phyloP scores from a whole-genome alignment of 2,888 invertebrate genomes.

The Parthenolecanium corni region DNA sequence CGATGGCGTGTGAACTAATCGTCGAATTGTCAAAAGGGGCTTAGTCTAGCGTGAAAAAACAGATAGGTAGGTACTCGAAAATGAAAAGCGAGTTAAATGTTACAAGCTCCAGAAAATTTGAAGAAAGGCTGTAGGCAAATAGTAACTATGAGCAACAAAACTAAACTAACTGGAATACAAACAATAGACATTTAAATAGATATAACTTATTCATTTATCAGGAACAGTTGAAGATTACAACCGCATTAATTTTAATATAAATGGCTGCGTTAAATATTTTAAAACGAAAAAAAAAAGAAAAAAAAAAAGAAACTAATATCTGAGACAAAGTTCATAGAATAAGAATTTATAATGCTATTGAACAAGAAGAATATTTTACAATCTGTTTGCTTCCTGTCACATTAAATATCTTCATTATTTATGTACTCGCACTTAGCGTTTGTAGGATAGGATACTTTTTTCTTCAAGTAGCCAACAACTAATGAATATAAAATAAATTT shows the following conservation, averaged over 20 bases:
- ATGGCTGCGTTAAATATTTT: slow-evolving; percentile 6
- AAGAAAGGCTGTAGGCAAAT: too few species aligned
- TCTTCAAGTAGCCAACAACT: background rate
- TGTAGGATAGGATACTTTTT: slow-evolving; percentile 1
- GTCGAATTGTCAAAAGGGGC: too few species aligned
- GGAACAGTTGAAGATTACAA: slow-evolving; percentile 9
- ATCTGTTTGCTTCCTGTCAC: slow-evolving; percentile 16
- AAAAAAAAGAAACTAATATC: slow-evolving; percentile 18
- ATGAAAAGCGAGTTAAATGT: too few species aligned
- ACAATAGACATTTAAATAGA: slow-evolving; percentile 23
- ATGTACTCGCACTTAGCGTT: background rate
- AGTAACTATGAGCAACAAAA: background rate
- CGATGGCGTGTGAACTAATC: too few species aligned
- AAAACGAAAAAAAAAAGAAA: too few species aligned
- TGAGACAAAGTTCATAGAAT: slow-evolving; percentile 14
- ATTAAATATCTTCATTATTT: slow-evolving; percentile 23
- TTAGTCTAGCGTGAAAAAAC: too few species aligned
- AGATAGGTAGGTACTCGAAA: too few species aligned
- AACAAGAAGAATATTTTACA: slow-evolving; percentile 21
- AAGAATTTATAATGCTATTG: slow-evolving; percentile 19
- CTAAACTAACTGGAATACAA: slow-evolving; percentile 11
- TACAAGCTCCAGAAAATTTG: too few species aligned
- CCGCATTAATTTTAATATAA: slow-evolving; percentile 18
- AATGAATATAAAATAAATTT: too few species aligned
- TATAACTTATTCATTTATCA: slow-evolving; percentile 22